Conservation (phyloP, 2,888 invertebrate species). For the Masnerella sp. region DNA sequence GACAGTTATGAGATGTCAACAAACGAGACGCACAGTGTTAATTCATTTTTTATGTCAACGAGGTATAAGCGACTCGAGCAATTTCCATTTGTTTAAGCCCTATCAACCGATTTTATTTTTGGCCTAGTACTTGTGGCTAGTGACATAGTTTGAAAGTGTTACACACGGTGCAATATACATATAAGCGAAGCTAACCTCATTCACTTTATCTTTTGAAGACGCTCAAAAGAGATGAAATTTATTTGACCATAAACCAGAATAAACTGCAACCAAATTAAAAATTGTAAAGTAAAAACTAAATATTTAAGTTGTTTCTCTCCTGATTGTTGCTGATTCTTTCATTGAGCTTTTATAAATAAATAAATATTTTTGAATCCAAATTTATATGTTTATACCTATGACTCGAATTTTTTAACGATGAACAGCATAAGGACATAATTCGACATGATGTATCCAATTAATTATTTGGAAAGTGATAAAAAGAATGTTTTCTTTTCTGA, state of each 20-base stretch:
- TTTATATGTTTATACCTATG: no score
- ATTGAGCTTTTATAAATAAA: no score
- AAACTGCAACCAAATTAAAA: no score
- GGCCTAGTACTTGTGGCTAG: conserved; percentile 4
- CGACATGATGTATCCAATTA: conserved; percentile 22
- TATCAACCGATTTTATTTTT: not conserved
- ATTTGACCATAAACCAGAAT: not conserved
- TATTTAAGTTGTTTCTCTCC: no score
- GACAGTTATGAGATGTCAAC: conserved; percentile 15
- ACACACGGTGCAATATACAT: not conserved
- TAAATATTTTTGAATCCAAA: no score
- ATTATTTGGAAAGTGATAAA: conserved; percentile 55
- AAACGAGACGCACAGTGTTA: not conserved
- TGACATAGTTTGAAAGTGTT: conserved; percentile 15
- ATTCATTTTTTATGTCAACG: no score
- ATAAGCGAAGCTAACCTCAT: conserved; percentile 23
- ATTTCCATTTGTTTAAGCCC: not conserved
- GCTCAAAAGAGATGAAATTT: conserved; percentile 3
- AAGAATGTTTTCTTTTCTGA: conserved; percentile 67
- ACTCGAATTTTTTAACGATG: no score
- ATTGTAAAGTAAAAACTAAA: no score
- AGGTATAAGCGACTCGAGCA: no score
- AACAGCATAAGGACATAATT: no score
- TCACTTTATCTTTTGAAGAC: conserved; percentile 7
- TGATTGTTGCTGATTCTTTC: no score